A percentile compares a stretch with the other conserved stretches of the same genome.
Conservation (phyloP, 2,888 invertebrate species). For the Lagria hirta region DNA sequence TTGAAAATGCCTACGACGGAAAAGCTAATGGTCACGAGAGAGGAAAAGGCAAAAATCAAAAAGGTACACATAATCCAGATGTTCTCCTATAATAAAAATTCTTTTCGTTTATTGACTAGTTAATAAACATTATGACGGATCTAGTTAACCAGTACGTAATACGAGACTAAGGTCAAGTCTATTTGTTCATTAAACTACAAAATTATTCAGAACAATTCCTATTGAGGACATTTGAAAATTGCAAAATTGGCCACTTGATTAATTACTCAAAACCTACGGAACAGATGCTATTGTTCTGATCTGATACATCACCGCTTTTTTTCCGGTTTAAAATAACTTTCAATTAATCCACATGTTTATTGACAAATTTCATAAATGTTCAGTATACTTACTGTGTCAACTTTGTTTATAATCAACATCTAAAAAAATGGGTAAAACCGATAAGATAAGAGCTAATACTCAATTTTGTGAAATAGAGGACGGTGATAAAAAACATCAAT, state of each 20-base stretch:
- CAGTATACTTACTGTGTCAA: too few species aligned
- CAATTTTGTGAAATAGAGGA: too few species aligned
- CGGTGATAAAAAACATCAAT: too few species aligned
- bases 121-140: slow-evolving; percentile 2
- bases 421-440: too few species aligned
- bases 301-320: too few species aligned
- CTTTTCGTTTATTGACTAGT: neutral
- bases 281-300: too few species aligned
- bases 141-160: slow-evolving; percentile 2
- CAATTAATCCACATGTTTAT: too few species aligned
- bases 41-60: slow-evolving; percentile 12
- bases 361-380: too few species aligned
- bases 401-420: too few species aligned
- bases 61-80: slow-evolving; percentile 7
- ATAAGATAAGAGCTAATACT: too few species aligned
- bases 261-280: neutral
- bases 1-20: slow-evolving; percentile 12
- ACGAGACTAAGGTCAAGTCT: slow-evolving; percentile 10
- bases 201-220: slow-evolving; percentile 1
- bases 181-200: slow-evolving; percentile 6
- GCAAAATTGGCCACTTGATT: slow-evolving; percentile 12
- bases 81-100: neutral
- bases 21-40: slow-evolving; percentile 4
- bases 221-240: slow-evolving; percentile 8
- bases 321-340: too few species aligned